A percentile compares a stretch with the other conserved stretches of the same genome.
phyloP scores from a whole-genome alignment of 2,888 invertebrate genomes.

The Amphimallon solstitiale region DNA sequence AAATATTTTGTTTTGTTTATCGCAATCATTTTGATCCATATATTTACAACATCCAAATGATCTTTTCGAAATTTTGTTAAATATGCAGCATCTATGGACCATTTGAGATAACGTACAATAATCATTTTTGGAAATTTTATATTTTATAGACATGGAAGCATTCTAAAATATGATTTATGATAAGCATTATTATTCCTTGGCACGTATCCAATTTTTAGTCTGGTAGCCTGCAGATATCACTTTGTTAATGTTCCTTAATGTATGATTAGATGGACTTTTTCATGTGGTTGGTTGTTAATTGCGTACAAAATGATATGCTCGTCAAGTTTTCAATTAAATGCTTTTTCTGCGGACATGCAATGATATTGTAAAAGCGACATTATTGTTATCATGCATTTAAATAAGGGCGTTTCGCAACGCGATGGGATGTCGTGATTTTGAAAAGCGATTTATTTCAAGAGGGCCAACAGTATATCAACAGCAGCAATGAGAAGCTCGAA shows the following conservation, averaged over 20 bases:
- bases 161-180: slow-evolving; percentile 23
- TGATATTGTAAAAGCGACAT: slow-evolving; percentile 30
- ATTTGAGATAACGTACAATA: too few relatives aligned
- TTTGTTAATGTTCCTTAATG: slow-evolving; percentile 17
- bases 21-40: too few relatives aligned
- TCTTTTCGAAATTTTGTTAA: too few relatives aligned
- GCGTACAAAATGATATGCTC: slow-evolving; percentile 1
- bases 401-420: not conserved
- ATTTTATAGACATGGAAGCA: too few relatives aligned
- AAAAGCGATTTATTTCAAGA: slow-evolving; percentile 8
- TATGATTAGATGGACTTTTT: not conserved
- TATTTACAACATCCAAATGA: too few relatives aligned
- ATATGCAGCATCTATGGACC: too few relatives aligned
- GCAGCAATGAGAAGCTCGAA: slow-evolving; percentile 27
- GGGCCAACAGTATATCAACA: slow-evolving; percentile 19
- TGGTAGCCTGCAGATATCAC: slow-evolving; percentile 8
- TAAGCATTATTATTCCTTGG: slow-evolving; percentile 16
- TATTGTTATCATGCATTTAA: slow-evolving; percentile 21
- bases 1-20: too few relatives aligned
- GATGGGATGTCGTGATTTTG: slow-evolving; percentile 4
- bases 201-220: slow-evolving; percentile 12
- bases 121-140: too few relatives aligned
- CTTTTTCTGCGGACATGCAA: slow-evolving; percentile 25
- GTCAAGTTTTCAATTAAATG: slow-evolving; percentile 13
- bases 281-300: slow-evolving; percentile 7